Evolutionary conservation across 2,888 invertebrate species (phyloP), one percentile per base, ranked within the genome.

Genomic region (Hemaris fuciformis): DNA sequence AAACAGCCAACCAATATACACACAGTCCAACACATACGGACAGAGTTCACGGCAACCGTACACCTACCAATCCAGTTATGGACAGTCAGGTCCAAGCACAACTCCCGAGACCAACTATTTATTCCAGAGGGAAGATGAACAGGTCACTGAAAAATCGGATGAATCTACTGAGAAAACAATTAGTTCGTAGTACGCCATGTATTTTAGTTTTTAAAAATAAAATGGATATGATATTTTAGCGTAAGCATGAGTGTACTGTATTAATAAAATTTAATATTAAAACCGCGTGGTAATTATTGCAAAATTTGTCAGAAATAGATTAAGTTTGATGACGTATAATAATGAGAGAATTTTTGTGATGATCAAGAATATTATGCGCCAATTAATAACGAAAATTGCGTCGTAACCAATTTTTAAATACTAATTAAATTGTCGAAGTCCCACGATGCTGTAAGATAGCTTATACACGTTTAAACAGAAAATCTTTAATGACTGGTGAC

Each of bases 21-120:
- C 66, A 8, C 68, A 71, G 60, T 60, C 65, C 8, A 65, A 56
- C 46, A 62, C 62, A 6, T 58, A 60, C 56, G 61, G 58, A 1
- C 70, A 70, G 20, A 57, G 20, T 27, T 67, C 65, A 57, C 66
- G 71, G 48, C 67, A 70, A 45, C 45, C 65, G 56, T 66, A 62
- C 34, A 46, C 53, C n/a, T 65, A 69, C 48, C 76, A 71, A 46
- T 62, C 66, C 5, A 38, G 20, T 20, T 65, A 64, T 57, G 69
- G 70, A 2, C 66, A 70, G 23, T 64, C 60, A 0, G 75, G 70
- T 23, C 77, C 77, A 45, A 85, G 81, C 64, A 88, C 91, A 0
- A 91, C 91, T 0, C 89, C 84, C 3, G 92, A 88, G 25, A 94
- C 93, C 10, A 94, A 92, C 70, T 94, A 94, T 72, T 81, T 94